Evolutionary conservation across 2,797 vertebrate species (phyloP).

Genomic region (Oryzias sinensis): DNA sequence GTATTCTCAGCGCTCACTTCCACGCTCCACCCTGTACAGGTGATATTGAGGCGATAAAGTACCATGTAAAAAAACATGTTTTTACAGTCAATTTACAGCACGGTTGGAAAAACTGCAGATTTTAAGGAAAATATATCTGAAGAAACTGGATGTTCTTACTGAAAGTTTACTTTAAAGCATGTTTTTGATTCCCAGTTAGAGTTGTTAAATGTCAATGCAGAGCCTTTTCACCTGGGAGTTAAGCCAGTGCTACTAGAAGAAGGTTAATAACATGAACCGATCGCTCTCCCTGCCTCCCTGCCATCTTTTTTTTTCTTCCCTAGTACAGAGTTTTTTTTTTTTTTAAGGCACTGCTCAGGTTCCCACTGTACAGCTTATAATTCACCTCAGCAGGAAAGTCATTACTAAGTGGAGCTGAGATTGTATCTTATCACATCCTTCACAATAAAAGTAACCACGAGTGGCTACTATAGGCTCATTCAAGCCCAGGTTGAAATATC

Average conservation of each 20-base stretch:
- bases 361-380: conserved; percentile 13
- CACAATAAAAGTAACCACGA: neutral
- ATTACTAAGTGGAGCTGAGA: conserved; percentile 16
- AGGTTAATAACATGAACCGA: conserved; percentile 40
- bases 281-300: conserved; percentile 1
- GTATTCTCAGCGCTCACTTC: conserved; percentile 7
- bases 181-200: conserved; percentile 13
- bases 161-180: conserved; percentile 12
- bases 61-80: neutral
- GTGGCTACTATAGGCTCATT: neutral
- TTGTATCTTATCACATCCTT: conserved; percentile 28
- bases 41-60: conserved; percentile 30
- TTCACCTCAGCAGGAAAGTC: conserved; percentile 20
- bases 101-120: too few relatives aligned
- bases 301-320: conserved; percentile 26
- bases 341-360: conserved; percentile 6
- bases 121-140: too few relatives aligned
- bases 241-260: conserved; percentile 14
- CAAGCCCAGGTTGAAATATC: conserved; percentile 40
- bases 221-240: conserved; percentile 25
- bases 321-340: conserved; percentile 2
- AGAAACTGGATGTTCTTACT: neutral
- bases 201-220: conserved; percentile 20
- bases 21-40: conserved; percentile 15
- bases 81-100: conserved; percentile 7